Percentiles rank a stretch among this genome's conserved stretches.
These are phyloP conservation scores for Characodon lateralis DNA, from an alignment of 2,797 vertebrate species.

Conservation along the genomic window DNA sequence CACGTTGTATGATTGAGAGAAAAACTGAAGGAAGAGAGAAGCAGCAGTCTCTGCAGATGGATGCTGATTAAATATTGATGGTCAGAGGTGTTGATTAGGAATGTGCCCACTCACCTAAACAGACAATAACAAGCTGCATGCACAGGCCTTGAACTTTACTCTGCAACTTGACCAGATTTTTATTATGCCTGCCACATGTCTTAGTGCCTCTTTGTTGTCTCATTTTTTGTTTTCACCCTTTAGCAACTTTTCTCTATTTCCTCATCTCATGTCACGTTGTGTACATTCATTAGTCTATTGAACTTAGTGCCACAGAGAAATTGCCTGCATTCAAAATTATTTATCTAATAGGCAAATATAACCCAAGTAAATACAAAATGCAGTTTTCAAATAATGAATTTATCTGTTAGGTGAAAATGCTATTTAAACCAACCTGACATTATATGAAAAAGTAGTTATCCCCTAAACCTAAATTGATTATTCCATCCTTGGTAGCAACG, in stretches of 20 bases:
- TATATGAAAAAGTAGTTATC: too few species aligned
- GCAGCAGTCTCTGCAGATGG: conserved; percentile 65
- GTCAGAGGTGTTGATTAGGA: conserved; percentile 66
- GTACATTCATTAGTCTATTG: not conserved
- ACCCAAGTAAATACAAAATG: not conserved
- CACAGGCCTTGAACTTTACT: conserved; percentile 29
- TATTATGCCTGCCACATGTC: conserved; percentile 46
- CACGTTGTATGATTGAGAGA: conserved; percentile 21
- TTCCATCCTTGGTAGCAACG: too few species aligned
- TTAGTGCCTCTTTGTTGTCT: conserved; percentile 35
- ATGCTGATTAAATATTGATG: conserved; percentile 76
- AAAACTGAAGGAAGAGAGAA: conserved; percentile 35
- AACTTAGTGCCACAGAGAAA: not conserved
- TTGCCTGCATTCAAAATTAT: not conserved
- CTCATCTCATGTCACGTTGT: not conserved
- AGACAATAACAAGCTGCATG: conserved; percentile 23
- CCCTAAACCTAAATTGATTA: too few species aligned
- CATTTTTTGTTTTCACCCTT: conserved; percentile 54
- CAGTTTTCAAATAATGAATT: too few species aligned
- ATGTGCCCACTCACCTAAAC: conserved; percentile 28
- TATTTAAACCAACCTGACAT: too few species aligned
- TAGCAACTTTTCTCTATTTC: conserved; percentile 38
- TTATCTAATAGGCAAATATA: not conserved
- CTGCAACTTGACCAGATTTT: conserved; percentile 50
- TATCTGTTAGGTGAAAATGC: too few species aligned